These are phyloP conservation scores for Crypturellus undulatus DNA, from an alignment of 2,113 vertebrate genomes.

Conservation along the genomic window DNA sequence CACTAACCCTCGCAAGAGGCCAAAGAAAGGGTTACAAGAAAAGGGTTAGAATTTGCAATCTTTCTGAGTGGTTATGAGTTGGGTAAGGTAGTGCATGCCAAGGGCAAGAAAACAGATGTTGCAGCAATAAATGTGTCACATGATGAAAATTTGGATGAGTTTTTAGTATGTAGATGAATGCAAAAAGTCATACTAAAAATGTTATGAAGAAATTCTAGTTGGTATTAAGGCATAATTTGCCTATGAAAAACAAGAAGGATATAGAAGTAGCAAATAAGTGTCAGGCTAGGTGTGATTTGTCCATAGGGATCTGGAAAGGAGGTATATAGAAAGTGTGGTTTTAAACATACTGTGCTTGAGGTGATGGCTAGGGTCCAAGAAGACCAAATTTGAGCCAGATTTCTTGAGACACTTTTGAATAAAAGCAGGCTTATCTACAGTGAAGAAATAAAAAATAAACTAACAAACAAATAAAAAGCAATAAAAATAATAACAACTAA, in stretches of 20 bases:
- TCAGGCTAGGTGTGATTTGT: slow-evolving; percentile 25
- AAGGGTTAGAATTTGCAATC: not conserved
- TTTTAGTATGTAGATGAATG: slow-evolving; percentile 37
- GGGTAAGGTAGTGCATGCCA: not conserved
- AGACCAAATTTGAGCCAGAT: slow-evolving; percentile 7
- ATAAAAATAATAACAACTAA: not conserved
- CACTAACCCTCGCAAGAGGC: not conserved
- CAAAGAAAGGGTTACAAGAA: not conserved
- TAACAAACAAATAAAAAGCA: not conserved
- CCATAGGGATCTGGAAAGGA: not conserved
- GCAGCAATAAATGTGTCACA: not conserved
- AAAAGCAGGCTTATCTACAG: not conserved
- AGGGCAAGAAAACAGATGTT: slow-evolving; percentile 44
- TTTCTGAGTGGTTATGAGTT: slow-evolving; percentile 8
- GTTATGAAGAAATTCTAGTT: not conserved
- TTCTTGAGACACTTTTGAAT: slow-evolving; percentile 6
- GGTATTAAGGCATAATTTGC: slow-evolving; percentile 30
- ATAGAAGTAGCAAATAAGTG: slow-evolving; percentile 5
- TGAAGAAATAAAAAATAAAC: not conserved
- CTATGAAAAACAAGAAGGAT: slow-evolving; percentile 25
- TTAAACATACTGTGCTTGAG: not conserved
- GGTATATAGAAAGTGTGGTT: not conserved
- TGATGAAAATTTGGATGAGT: slow-evolving; percentile 1
- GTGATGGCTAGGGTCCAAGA: not conserved
- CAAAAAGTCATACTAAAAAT: slow-evolving; percentile 14